Evolutionary conservation across 2,797 vertebrate genomes (phyloP), one percentile per base, ranked within the genome.

Genomic region (Balearica regulorum): DNA sequence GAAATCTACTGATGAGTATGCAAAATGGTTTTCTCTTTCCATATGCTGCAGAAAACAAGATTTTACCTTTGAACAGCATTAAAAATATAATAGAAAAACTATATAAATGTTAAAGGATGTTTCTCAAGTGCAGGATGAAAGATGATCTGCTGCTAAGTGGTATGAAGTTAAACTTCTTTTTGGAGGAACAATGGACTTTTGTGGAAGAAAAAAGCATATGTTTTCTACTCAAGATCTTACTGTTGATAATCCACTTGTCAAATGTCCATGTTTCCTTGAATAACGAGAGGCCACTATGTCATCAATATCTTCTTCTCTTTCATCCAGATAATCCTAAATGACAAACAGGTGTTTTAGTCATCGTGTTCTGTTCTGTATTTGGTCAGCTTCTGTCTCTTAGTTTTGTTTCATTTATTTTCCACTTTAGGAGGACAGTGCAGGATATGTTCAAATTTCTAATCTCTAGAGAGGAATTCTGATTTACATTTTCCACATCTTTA

Each of bases 221-320:
- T 53, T 83, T 89, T 76, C 73, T 69, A 68, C 44, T 44, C 26
- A 41, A 55, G 61, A 69, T 58, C 98, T 98, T 99, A 99, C 99
- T 96, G 97, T 98, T 95, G 99, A 99, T 83, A 98, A 94, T 49
- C 98, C 98, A 91, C 96, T 98, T 97, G 98, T 97, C 96, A 99
- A 91, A 76, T 89, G 95, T 87, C 96, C 97, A 4, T 91, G 93
- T 58, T 97, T 95, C 12, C 91, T 86, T 94, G 98, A 98, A 95
- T 98, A 98, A 91, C 95, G 98, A 68, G 98, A 98, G 33, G 98
- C 98, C 96, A 98, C 98, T 97, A 99, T 95, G 26, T 98, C 98
- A 90, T 99, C 98, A 49, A 98, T 98, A 96, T 98, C 98, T 94
- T 99, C 99, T 96, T 99, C 98, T 26, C 91, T 97, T 79, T 99